phyloP scores from a whole-genome alignment of 2,113 vertebrate species.

The Myotis davidii region DNA sequence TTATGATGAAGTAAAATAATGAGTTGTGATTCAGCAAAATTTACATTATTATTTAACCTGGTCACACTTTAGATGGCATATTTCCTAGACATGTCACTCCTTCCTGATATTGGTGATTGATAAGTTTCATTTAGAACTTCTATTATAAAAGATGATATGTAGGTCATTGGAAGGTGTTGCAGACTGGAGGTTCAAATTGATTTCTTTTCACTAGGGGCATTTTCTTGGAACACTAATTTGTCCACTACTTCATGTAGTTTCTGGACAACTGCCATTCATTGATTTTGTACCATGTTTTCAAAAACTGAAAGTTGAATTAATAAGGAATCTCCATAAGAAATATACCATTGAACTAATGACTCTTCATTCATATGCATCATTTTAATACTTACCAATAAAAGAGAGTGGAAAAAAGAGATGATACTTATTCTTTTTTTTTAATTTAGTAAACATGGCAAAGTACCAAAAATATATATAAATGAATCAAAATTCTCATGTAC shows the following conservation, averaged over 20 bases:
- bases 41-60: conserved; percentile 51
- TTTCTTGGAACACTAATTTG: conserved; percentile 67
- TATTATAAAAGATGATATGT: conserved; percentile 37
- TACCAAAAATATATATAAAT: not conserved
- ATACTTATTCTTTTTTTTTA: not conserved
- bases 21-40: conserved; percentile 67
- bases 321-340: conserved; percentile 26
- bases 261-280: conserved; percentile 58
- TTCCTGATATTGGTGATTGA: conserved; percentile 64
- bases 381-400: not conserved
- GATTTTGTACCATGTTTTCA: conserved; percentile 43
- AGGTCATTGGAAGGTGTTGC: conserved; percentile 36
- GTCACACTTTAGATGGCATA: conserved; percentile 57
- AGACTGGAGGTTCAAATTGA: conserved; percentile 54
- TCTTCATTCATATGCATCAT: not conserved
- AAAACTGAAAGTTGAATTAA: conserved; percentile 58
- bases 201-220: conserved; percentile 45
- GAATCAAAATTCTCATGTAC: not conserved
- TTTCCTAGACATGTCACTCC: conserved; percentile 58
- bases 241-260: conserved; percentile 54
- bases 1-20: conserved; percentile 79
- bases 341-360: not conserved
- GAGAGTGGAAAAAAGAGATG: not conserved
- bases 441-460: not conserved
- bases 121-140: conserved; percentile 46